Percentiles rank a stretch among this genome's conserved stretches.
These are phyloP conservation scores for Mellivora capensis DNA, from an alignment of 2,113 vertebrate species.

Conservation along the genomic window DNA sequence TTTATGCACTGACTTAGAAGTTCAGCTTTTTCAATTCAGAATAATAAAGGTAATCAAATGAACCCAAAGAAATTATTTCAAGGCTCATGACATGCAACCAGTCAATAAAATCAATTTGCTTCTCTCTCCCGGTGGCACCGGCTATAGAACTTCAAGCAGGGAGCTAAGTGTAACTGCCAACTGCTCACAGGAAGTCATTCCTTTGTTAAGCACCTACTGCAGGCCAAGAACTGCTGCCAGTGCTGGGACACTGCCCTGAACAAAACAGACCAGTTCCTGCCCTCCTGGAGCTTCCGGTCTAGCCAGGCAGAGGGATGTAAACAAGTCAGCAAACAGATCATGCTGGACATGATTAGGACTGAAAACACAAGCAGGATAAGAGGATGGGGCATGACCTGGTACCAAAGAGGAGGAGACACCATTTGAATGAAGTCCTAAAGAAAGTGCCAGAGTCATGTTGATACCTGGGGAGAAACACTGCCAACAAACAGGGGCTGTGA, in stretches of 20 bases:
- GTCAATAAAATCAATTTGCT: background rate
- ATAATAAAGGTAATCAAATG: background rate
- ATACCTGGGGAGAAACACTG: background rate
- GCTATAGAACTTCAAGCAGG: background rate
- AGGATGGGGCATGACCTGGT: background rate
- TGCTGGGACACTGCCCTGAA: background rate
- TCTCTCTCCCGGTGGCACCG: accelerated
- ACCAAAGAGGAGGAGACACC: background rate
- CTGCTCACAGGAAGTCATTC: no score
- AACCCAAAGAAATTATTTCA: background rate
- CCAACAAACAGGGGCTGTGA: no score
- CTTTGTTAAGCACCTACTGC: no score
- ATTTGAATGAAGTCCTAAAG: background rate
- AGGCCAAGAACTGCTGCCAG: background rate
- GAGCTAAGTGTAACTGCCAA: background rate
- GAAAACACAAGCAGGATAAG: background rate
- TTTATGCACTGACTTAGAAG: background rate
- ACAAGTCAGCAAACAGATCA: background rate
- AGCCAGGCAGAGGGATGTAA: background rate
- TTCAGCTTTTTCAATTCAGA: background rate
- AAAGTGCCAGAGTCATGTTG: accelerated
- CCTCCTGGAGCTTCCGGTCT: background rate
- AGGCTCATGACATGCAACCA: background rate
- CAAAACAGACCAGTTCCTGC: background rate
- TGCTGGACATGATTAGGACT: background rate